Evolutionary conservation across 2,888 invertebrate genomes (phyloP), one percentile per base, ranked within the genome.

Genomic region (Electrophaes corylata): DNA sequence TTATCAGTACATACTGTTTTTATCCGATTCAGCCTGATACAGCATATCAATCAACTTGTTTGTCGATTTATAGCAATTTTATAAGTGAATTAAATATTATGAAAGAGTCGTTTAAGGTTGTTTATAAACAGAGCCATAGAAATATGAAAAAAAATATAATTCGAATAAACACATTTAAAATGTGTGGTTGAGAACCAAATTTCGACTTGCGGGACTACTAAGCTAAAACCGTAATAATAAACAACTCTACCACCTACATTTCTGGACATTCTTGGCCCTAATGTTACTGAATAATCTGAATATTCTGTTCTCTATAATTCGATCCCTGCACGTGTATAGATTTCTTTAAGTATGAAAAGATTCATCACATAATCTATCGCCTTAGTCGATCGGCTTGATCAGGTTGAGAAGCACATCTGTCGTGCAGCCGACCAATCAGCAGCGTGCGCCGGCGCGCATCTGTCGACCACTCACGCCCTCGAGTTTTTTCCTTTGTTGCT

Each of bases 391-490:
- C 48, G 47, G 59, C 45, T 49, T 35, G 68, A 70, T 73, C 72
- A 62, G 69, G 68, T 69, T 70, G 69, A 65, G 64, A 56, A 72
- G 73, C 76, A 76, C 89, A 90, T 88, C 89, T 91, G 89, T 79
- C 78, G 78, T 48, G 47, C 61, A 60, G 26, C 63, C 71, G 70
- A 66, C 90, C 88, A 89, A 90, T 91, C 81, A 83, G 78, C 65
- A 71, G 70, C 79, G 74, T 76, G 80, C 78, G 79, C 75, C 35
- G 56, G 70, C 78, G 78, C 81, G 84, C 91, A 91, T 88, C 91
- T 91, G 91, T 81, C 73, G 68, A 71, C 73, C 71, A 67, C 69
- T 61, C 67, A 74, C 76, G 72, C 78, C 78, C 74, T 78, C 75
- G 69, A 72, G 62, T 75, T 83, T 84, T 84, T 85, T 72, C 68